phyloP scores from a whole-genome alignment of 2,888 invertebrate genomes.

The Caprella mutica region DNA sequence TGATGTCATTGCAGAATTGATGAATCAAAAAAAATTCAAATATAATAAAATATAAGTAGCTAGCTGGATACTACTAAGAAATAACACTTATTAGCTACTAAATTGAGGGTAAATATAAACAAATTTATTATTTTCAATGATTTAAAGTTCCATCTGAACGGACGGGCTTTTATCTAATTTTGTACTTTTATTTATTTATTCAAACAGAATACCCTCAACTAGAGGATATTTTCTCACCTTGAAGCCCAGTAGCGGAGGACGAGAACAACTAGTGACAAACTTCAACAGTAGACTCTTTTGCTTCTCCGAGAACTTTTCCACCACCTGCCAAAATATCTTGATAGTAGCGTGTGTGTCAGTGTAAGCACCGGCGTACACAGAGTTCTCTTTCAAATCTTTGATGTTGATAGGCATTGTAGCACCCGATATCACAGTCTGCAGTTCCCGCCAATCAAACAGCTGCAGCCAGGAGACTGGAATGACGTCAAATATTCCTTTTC shows the following conservation, averaged over 20 bases:
- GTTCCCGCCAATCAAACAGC: constrained; percentile 86
- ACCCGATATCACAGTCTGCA: constrained; percentile 93
- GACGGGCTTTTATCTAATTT: no score
- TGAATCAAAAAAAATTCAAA: background rate
- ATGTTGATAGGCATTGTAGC: constrained; percentile 88
- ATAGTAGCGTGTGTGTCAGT: constrained; percentile 40
- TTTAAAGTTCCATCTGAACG: no score
- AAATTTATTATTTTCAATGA: no score
- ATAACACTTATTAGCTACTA: no score
- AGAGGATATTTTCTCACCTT: constrained; percentile 51
- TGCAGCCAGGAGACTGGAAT: constrained; percentile 84
- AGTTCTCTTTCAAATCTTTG: constrained; percentile 69
- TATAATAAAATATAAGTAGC: no score
- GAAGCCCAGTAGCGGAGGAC: constrained; percentile 92
- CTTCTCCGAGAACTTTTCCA: constrained; percentile 66
- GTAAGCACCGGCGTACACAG: constrained; percentile 65
- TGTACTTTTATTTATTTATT: no score
- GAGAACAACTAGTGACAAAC: constrained; percentile 95
- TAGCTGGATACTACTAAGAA: no score
- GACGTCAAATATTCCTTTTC: constrained; percentile 50
- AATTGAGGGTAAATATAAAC: no score
- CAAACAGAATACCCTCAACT: constrained; percentile 2
- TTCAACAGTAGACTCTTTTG: constrained; percentile 79
- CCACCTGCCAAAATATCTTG: constrained; percentile 49
- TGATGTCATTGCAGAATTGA: background rate